These are phyloP conservation scores for Drosophila villosipedis DNA, from an alignment of 2,888 invertebrate genomes.

Conservation along the genomic window DNA sequence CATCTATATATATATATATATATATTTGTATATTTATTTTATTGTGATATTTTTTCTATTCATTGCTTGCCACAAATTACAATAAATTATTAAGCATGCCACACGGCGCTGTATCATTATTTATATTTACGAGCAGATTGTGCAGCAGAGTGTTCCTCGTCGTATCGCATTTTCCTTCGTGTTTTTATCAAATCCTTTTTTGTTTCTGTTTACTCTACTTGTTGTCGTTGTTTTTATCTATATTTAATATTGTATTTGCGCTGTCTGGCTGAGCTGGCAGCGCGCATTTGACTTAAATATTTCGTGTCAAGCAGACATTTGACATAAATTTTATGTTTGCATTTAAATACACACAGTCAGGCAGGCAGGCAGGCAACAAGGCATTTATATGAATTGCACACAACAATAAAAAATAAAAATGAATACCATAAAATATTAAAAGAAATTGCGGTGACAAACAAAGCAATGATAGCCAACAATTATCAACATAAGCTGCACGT, in stretches of 20 bases:
- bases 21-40: constrained; percentile 5
- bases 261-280: constrained; percentile 43
- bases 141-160: constrained; percentile 21
- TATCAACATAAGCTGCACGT: constrained; percentile 28
- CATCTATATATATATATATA: background rate
- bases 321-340: constrained; percentile 83
- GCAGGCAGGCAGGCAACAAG: constrained; percentile 29
- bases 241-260: constrained; percentile 65
- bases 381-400: constrained; percentile 52
- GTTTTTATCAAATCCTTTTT: constrained; percentile 32
- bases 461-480: constrained; percentile 18
- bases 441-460: constrained; percentile 47
- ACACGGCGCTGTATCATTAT: constrained; percentile 60
- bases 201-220: constrained; percentile 4
- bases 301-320: constrained; percentile 83
- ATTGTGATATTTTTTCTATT: constrained; percentile 35
- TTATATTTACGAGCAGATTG: constrained; percentile 57
- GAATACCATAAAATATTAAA: constrained; percentile 59
- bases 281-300: constrained; percentile 77
- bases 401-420: constrained; percentile 39
- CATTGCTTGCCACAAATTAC: constrained; percentile 69
- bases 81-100: constrained; percentile 73
- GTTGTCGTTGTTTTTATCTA: constrained; percentile 47
- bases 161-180: constrained; percentile 26
- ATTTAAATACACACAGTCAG: constrained; percentile 76